Evolutionary conservation across 2,113 vertebrate species (phyloP).

Genomic region (Coptodon bakossiorum): DNA sequence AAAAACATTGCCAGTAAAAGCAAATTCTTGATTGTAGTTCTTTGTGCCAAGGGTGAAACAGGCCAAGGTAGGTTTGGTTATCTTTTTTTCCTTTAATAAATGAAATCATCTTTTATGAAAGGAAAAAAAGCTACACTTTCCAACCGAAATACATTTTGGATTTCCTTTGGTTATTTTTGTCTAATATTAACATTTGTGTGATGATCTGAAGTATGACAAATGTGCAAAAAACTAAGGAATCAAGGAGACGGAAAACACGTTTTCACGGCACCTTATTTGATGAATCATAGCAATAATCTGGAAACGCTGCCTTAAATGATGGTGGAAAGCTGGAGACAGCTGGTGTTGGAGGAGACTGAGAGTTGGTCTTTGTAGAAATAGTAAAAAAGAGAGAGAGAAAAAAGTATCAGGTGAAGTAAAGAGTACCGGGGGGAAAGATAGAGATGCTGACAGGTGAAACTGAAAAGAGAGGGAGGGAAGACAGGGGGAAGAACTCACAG

Average conservation of each 20-base stretch:
- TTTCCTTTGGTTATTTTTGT: neutral
- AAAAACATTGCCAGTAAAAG: neutral
- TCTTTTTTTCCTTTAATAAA: neutral
- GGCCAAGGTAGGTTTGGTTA: neutral
- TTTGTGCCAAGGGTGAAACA: neutral
- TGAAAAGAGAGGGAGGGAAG: neutral
- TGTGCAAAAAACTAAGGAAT: neutral
- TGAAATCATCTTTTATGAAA: neutral
- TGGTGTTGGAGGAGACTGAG: neutral
- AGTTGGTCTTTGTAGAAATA: neutral
- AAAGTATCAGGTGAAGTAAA: neutral
- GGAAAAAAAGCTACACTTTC: neutral
- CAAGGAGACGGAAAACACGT: neutral
- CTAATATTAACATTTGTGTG: neutral
- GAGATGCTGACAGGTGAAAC: constrained; percentile 45
- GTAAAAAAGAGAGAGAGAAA: neutral
- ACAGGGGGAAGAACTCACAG: neutral
- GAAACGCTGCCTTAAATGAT: constrained; percentile 4
- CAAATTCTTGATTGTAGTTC: neutral
- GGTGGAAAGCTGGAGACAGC: neutral
- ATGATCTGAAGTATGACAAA: neutral
- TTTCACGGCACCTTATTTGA: neutral
- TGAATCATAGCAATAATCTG: neutral
- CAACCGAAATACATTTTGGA: neutral
- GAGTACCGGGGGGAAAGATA: neutral